phyloP scores from a whole-genome alignment of 2,797 vertebrate genomes.

The Acanthiza pusilla region DNA sequence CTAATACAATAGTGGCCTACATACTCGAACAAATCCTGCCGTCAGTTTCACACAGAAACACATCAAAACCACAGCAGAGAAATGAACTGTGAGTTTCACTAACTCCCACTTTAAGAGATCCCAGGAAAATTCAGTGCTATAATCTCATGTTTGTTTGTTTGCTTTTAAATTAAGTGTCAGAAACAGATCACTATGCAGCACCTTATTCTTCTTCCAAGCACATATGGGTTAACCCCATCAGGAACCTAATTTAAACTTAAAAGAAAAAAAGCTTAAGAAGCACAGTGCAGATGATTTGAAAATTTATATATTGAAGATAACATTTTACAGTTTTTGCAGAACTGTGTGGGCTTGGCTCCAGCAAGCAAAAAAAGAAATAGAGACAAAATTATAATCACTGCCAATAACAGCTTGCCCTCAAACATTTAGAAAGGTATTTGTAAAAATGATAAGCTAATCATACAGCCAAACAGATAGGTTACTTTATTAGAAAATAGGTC shows the following conservation, averaged over 20 bases:
- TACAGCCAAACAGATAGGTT: neutral
- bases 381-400: neutral
- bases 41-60: conserved; percentile 71
- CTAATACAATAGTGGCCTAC: conserved; percentile 92
- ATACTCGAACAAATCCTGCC: conserved; percentile 88
- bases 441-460: neutral
- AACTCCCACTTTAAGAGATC: neutral
- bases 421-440: neutral
- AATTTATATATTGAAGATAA: neutral
- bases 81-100: neutral
- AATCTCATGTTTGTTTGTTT: neutral
- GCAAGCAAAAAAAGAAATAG: neutral
- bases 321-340: neutral
- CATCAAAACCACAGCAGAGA: conserved; percentile 57
- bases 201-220: neutral
- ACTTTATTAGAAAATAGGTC: neutral
- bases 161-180: neutral
- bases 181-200: neutral
- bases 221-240: neutral
- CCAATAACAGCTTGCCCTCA: neutral
- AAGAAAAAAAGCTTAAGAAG: neutral
- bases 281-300: neutral
- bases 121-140: neutral
- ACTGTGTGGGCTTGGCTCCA: neutral
- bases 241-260: neutral